Conservation (phyloP, 2,797 vertebrate genomes). For the Ambastaia sidthimunki region DNA sequence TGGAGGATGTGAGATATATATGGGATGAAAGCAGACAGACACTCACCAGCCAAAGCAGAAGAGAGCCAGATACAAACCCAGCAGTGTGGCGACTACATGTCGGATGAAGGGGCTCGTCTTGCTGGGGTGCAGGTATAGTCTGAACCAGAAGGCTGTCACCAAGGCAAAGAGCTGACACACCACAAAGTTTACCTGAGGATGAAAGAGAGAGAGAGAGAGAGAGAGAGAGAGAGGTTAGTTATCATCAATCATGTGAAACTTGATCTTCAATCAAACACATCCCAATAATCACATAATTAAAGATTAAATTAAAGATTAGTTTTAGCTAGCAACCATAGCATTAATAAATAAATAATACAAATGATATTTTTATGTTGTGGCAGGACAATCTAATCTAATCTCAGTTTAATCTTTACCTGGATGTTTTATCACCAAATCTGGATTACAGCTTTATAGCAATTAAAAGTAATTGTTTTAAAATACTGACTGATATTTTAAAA, state of each 20-base stretch:
- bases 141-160: constrained; percentile 94
- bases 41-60: constrained; percentile 99
- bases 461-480: background rate
- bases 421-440: background rate
- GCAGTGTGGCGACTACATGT: constrained; percentile 93
- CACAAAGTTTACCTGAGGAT: constrained; percentile 94
- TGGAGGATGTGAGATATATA: constrained; percentile 19
- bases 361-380: background rate
- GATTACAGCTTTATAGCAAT: background rate
- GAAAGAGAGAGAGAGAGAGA: constrained; percentile 7
- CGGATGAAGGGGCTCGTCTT: constrained; percentile 96
- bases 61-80: constrained; percentile 97
- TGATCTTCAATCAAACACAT: too few relatives aligned
- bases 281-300: too few relatives aligned
- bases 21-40: constrained; percentile 30
- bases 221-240: background rate
- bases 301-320: too few relatives aligned
- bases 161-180: constrained; percentile 96
- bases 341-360: background rate
- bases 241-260: too few relatives aligned
- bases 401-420: background rate
- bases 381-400: background rate
- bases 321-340: too few relatives aligned
- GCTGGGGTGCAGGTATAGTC: constrained; percentile 94
- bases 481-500: too few relatives aligned